Evolutionary conservation across 2,113 vertebrate species (phyloP).

Genomic region (Gadus chalcogrammus): DNA sequence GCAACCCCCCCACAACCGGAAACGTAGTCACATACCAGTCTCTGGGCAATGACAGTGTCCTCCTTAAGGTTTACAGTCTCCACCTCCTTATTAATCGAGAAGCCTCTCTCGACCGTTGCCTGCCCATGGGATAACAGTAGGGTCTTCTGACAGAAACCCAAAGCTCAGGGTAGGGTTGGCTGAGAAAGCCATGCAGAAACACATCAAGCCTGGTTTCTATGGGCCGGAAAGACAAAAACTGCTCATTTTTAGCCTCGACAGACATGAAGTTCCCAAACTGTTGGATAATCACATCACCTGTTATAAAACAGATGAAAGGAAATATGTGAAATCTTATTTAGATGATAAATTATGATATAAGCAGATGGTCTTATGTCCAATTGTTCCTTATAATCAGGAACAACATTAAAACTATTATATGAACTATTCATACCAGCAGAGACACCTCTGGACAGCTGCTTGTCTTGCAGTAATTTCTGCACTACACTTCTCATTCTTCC

Average conservation of each 20-base stretch:
- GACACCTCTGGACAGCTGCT: slow-evolving; percentile 2
- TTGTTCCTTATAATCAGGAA: too few species aligned
- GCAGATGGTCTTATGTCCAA: too few species aligned
- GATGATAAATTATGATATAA: too few species aligned
- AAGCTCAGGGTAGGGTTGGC: slow-evolving; percentile 20
- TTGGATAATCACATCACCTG: slow-evolving; percentile 14
- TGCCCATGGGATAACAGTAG: slow-evolving; percentile 6
- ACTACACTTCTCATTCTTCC: neutral
- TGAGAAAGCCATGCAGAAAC: slow-evolving; percentile 14
- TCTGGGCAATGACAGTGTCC: too few species aligned
- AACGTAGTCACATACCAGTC: too few species aligned
- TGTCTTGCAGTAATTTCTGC: slow-evolving; percentile 18
- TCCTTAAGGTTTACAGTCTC: neutral
- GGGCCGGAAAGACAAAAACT: slow-evolving; percentile 8
- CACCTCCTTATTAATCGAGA: slow-evolving; percentile 18
- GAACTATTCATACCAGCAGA: slow-evolving; percentile 9
- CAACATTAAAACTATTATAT: too few species aligned
- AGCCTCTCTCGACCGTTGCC: neutral
- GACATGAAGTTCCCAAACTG: neutral
- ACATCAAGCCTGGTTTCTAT: slow-evolving; percentile 13
- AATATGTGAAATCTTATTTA: neutral
- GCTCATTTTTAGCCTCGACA: slow-evolving; percentile 4
- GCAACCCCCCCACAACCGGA: neutral
- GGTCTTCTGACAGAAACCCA: neutral
- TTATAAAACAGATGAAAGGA: slow-evolving; percentile 9